These are phyloP conservation scores for Latrodectus hesperus DNA, from an alignment of 2,888 invertebrate species.

Conservation along the genomic window DNA sequence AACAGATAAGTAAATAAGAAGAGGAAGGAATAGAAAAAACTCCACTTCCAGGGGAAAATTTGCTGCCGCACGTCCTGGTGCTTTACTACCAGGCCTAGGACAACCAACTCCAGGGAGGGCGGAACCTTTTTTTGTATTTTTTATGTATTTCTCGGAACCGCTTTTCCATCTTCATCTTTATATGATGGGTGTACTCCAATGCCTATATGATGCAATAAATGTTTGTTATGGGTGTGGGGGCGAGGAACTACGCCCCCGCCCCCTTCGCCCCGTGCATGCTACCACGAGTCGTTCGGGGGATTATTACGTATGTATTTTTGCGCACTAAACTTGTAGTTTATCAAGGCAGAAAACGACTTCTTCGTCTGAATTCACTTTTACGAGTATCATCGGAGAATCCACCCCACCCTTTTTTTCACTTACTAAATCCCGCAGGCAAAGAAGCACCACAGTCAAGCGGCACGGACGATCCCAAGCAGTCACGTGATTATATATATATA, in stretches of 20 bases:
- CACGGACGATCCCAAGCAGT: too few species aligned
- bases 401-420: not conserved
- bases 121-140: not conserved
- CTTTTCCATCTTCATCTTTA: conserved; percentile 53
- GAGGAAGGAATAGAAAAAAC: conserved; percentile 1
- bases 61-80: not conserved
- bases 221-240: conserved; percentile 39
- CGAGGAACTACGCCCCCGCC: not conserved
- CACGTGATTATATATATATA: too few species aligned
- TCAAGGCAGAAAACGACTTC: conserved; percentile 8
- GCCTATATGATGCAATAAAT: conserved; percentile 65
- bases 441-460: too few species aligned
- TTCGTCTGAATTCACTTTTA: too few species aligned
- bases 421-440: too few species aligned
- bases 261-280: too few species aligned
- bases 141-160: conserved; percentile 13
- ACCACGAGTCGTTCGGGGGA: conserved; percentile 11
- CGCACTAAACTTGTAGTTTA: conserved; percentile 58
- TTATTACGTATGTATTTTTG: conserved; percentile 38
- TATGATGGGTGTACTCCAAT: conserved; percentile 47
- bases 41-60: not conserved
- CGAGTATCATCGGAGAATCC: not conserved
- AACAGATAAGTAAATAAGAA: conserved; percentile 2
- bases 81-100: conserved; percentile 3
- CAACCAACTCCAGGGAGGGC: conserved; percentile 1